These are phyloP conservation scores for Choloepus didactylus DNA, from an alignment of 2,797 vertebrate species.

Conservation along the genomic window DNA sequence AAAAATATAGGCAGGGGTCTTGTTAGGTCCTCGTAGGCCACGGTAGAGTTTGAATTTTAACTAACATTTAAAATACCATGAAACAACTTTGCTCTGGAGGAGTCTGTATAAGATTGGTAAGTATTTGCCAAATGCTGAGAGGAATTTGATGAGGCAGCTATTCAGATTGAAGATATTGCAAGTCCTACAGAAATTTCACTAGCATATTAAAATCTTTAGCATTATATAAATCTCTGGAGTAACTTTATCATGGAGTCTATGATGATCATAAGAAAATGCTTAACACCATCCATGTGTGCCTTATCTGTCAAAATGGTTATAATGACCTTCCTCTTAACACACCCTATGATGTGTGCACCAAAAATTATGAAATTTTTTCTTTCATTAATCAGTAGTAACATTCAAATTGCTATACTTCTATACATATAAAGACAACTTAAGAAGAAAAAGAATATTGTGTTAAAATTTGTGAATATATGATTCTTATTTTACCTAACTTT, in stretches of 20 bases:
- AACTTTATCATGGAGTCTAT: constrained; percentile 34
- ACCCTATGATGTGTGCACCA: background rate
- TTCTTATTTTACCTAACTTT: constrained; percentile 56
- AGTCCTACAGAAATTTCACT: constrained; percentile 33
- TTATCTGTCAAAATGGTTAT: constrained; percentile 57
- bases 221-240: constrained; percentile 53
- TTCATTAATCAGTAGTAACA: background rate
- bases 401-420: constrained; percentile 43
- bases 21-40: background rate
- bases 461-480: constrained; percentile 50
- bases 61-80: constrained; percentile 29
- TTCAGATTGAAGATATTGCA: constrained; percentile 39
- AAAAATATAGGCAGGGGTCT: constrained; percentile 18
- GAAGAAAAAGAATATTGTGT: constrained; percentile 10
- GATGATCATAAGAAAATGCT: constrained; percentile 13
- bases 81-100: constrained; percentile 31
- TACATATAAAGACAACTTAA: constrained; percentile 54
- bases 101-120: constrained; percentile 46
- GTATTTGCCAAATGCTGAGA: constrained; percentile 38
- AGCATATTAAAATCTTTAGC: constrained; percentile 20
- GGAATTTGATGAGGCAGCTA: constrained; percentile 43
- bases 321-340: constrained; percentile 4
- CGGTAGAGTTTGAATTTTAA: constrained; percentile 49
- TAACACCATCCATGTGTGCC: background rate
- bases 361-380: constrained; percentile 44